Percentiles rank a stretch among this genome's conserved stretches.
Conservation (phyloP, 2,797 vertebrate species). For the Liparis tanakae region DNA sequence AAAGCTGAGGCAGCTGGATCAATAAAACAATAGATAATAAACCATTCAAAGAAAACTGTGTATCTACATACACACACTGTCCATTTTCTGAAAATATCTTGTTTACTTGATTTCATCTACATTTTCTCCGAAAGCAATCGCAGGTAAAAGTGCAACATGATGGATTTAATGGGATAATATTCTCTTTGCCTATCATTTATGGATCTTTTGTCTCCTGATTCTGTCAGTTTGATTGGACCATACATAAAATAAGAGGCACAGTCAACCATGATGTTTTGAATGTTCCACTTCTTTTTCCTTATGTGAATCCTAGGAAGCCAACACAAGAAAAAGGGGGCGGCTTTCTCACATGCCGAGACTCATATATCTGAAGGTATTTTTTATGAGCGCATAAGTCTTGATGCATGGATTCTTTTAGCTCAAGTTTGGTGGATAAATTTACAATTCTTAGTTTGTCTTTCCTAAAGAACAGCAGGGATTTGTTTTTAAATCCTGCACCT, state of each 20-base stretch:
- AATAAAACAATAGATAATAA: constrained; percentile 48
- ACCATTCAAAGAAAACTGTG: constrained; percentile 34
- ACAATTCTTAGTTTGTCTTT: constrained; percentile 31
- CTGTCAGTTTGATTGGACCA: constrained; percentile 40
- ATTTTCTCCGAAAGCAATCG: constrained; percentile 27
- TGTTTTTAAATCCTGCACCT: constrained; percentile 44
- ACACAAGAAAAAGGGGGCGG: constrained; percentile 81
- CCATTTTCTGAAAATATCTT: constrained; percentile 32
- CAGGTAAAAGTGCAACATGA: constrained; percentile 10
- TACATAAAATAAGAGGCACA: constrained; percentile 41
- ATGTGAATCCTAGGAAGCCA: constrained; percentile 79
- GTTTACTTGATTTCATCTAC: constrained; percentile 27
- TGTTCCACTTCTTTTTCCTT: constrained; percentile 56
- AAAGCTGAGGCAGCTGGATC: constrained; percentile 44
- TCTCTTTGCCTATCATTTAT: constrained; percentile 34
- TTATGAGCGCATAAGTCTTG: constrained; percentile 66
- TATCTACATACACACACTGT: constrained; percentile 9
- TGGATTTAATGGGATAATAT: constrained; percentile 22
- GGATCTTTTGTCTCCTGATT: constrained; percentile 31
- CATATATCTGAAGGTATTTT: constrained; percentile 84
- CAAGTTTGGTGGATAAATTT: constrained; percentile 46
- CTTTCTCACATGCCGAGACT: constrained; percentile 81
- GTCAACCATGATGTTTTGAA: constrained; percentile 64
- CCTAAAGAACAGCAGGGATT: constrained; percentile 4
- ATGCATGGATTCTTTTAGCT: constrained; percentile 72